phyloP scores from a whole-genome alignment of 2,113 vertebrate species.

The Myotis yumanensis region DNA sequence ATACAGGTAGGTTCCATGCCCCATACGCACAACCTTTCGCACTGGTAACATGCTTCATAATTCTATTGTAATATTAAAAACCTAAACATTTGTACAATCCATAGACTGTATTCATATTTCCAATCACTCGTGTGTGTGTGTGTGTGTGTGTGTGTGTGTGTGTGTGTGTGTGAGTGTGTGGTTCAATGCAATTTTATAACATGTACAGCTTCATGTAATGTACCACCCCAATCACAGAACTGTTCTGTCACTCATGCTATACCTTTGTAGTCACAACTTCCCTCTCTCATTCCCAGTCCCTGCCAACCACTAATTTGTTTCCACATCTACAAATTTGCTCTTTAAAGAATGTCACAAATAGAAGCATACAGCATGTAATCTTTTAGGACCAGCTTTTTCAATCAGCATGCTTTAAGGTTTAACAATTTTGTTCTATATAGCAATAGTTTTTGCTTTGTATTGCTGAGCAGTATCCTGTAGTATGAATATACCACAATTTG shows the following conservation, averaged over 20 bases:
- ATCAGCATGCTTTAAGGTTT: neutral
- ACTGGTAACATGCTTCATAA: too few species aligned
- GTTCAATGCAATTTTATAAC: neutral
- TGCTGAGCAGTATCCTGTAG: neutral
- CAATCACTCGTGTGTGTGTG: accelerated
- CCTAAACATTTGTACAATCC: neutral
- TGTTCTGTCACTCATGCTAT: neutral
- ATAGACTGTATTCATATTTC: neutral
- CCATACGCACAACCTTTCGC: neutral
- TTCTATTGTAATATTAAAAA: neutral
- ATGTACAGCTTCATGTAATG: neutral
- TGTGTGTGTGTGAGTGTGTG: too few species aligned
- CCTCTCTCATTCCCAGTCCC: neutral
- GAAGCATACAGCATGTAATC: neutral
- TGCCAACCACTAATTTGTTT: neutral
- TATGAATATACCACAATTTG: neutral
- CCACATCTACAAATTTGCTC: neutral
- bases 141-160: neutral
- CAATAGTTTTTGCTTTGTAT: neutral
- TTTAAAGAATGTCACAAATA: neutral
- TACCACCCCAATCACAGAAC: neutral
- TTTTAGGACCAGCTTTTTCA: neutral
- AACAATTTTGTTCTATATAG: neutral
- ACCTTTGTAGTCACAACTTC: neutral
- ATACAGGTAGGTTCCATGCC: neutral